phyloP scores from a whole-genome alignment of 2,113 vertebrate species.

The Hemiscyllium ocellatum region DNA sequence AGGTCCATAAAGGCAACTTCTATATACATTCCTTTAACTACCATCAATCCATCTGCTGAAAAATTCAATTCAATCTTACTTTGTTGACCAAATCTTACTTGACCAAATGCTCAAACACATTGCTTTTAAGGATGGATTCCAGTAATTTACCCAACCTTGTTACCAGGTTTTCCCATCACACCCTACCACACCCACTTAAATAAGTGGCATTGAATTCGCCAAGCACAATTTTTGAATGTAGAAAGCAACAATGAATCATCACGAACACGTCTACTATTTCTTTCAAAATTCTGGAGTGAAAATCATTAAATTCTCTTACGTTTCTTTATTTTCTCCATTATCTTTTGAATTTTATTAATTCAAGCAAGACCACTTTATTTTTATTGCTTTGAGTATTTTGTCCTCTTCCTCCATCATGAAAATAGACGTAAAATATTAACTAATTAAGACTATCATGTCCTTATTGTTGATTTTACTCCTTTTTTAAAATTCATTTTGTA shows the following conservation, averaged over 20 bases:
- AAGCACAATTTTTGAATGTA: neutral
- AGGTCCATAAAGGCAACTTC: neutral
- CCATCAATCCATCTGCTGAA: neutral
- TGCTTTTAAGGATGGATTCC: neutral
- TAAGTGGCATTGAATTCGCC: neutral
- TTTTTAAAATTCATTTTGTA: no score
- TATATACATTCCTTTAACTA: neutral
- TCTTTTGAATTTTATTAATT: neutral
- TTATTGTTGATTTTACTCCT: neutral
- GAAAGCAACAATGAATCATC: neutral
- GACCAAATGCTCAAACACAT: neutral
- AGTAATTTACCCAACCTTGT: neutral
- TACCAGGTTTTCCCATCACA: neutral
- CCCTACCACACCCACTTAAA: neutral
- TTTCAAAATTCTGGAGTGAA: neutral
- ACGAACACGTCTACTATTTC: no score
- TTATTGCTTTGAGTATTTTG: neutral
- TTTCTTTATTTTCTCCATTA: neutral
- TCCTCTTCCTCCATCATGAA: neutral
- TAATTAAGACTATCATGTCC: neutral
- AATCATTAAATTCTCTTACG: neutral
- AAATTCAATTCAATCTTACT: neutral
- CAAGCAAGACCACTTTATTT: neutral
- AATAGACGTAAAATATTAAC: neutral
- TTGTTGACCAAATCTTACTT: neutral